Percentiles rank a stretch among this genome's conserved stretches.
Conservation (phyloP, 2,113 vertebrate genomes). For the Brachyhypopomus occidentalis region DNA sequence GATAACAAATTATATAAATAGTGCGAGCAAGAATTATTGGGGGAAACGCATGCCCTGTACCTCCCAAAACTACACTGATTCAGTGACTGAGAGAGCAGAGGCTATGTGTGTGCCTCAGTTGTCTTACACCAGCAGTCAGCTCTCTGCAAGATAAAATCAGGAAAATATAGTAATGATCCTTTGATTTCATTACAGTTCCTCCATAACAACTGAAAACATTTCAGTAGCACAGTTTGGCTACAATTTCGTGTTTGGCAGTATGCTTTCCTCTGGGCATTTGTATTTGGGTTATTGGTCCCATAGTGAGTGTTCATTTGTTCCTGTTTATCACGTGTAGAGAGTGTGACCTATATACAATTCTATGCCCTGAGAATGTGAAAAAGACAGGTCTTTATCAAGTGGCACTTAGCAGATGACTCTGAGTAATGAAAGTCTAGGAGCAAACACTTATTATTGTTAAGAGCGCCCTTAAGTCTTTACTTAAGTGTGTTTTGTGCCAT, state of each 20-base stretch:
- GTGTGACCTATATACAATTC: not conserved
- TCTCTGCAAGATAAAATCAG: not conserved
- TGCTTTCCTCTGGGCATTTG: not conserved
- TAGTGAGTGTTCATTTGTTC: not conserved
- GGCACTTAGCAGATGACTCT: slow-evolving; percentile 7
- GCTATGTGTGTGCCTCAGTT: not conserved
- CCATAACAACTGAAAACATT: not conserved
- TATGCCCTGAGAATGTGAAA: not conserved
- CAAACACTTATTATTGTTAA: slow-evolving; percentile 10
- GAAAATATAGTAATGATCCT: not conserved
- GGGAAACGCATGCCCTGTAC: too few species aligned
- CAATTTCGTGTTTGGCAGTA: not conserved
- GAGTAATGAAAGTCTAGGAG: not conserved
- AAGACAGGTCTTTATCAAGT: not conserved
- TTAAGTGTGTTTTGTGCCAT: not conserved
- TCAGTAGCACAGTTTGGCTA: not conserved
- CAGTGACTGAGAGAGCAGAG: too few species aligned
- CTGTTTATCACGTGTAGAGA: not conserved
- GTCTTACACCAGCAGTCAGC: not conserved
- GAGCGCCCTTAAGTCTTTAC: not conserved
- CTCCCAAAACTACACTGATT: too few species aligned
- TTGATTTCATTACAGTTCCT: not conserved
- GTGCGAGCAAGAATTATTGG: too few species aligned
- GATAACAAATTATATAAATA: too few species aligned
- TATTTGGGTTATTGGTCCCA: not conserved